Conservation (phyloP, 2,797 vertebrate species). For the Hydrophis major region DNA sequence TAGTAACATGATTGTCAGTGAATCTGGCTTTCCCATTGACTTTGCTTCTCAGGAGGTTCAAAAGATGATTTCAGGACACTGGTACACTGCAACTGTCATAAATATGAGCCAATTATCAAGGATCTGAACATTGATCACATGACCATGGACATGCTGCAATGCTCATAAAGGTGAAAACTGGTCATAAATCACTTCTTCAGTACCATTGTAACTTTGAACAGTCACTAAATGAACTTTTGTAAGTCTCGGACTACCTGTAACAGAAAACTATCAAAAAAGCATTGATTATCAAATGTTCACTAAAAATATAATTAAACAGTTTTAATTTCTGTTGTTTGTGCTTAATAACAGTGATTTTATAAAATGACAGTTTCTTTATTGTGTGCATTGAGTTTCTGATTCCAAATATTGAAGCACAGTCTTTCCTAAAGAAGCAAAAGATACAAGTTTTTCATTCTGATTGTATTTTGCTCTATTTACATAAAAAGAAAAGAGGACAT, state of each 20-base stretch:
- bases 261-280: background rate
- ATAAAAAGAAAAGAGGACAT: background rate
- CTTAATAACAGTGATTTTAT: background rate
- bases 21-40: background rate
- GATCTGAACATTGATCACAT: background rate
- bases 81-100: no score
- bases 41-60: no score
- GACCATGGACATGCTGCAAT: background rate
- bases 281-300: background rate
- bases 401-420: background rate
- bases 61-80: no score
- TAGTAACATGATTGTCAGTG: background rate
- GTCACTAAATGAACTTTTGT: no score
- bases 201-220: background rate
- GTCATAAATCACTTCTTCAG: background rate
- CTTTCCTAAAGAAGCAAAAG: background rate
- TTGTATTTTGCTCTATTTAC: background rate
- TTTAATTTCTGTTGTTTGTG: background rate
- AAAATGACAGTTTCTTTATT: background rate
- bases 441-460: background rate
- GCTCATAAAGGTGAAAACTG: background rate
- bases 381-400: background rate
- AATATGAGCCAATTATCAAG: background rate
- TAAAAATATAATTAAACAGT: background rate
- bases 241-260: background rate